Evolutionary conservation across 2,113 vertebrate species (phyloP), one percentile per base, ranked within the genome.

Genomic region (Toxotes chatareus): DNA sequence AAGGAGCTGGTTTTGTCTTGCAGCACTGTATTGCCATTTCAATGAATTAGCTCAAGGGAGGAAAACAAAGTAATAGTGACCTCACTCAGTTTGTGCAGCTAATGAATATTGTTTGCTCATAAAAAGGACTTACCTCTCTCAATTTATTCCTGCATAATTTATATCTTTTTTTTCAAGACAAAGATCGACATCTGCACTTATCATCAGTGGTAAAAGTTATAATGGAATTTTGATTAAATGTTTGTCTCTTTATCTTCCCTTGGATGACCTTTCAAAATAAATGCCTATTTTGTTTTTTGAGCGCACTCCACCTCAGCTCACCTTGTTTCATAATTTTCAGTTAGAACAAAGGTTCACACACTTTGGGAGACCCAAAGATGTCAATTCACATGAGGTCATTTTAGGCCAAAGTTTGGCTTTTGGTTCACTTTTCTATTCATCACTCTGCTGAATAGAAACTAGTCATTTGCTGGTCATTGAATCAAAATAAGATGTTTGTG

Each of bases 1-100:
- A 71, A 80, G 56, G 66, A 83, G 73, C 84, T 70, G 79, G 73
- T 90, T 85, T 88, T 85, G 76, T 92, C 89, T 93, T 90, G 84
- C 87, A 90, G 84, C 71, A 44, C 73, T 89, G 69, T 86, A 84
- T 87, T 89, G 85, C 87, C 78, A 85, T 88, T 90, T 90, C 82
- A 92, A 81, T 88, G 67, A 82, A 80, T 90, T 82, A 86, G 83
- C 80, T 88, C 80, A 84, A 86, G 87, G 79, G 74, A 61, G 27
- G 27, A 74, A 86, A 40, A 87, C 69, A 88, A 86, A 83, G 67
- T 74, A 66, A 73, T 64, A 70, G 72, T 72, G 75, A 81, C 82
- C 51, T 78, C 75, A 73, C 21, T 82, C 44, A 80, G 59, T 66
- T 80, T 69, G 70, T 69, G 61, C 53, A 68, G 23, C 60, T 70